Evolutionary conservation across 2,797 vertebrate genomes (phyloP).

Genomic region (Otolemur crassicaudatus): DNA sequence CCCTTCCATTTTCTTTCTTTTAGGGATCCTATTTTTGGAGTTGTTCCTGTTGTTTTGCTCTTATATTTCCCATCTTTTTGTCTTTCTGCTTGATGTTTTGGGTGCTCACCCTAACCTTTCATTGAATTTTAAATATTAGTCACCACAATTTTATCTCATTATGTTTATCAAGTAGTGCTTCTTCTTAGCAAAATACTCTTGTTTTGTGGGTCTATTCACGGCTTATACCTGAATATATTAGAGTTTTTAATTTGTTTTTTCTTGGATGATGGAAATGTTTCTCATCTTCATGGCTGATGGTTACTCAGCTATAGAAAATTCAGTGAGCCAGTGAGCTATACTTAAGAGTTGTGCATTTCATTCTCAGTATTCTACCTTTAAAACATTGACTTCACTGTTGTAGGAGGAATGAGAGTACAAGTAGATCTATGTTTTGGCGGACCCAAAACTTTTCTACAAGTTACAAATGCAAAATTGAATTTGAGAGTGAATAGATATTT

Average conservation of each 20-base stretch:
- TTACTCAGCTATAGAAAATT: neutral
- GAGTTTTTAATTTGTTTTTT: neutral
- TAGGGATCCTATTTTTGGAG: neutral
- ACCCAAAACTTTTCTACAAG: neutral
- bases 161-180: neutral
- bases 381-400: neutral
- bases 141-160: slow-evolving; percentile 24
- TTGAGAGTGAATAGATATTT: slow-evolving; percentile 27
- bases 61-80: neutral
- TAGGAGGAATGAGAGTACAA: neutral
- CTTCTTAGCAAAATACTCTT: neutral
- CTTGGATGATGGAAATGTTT: neutral
- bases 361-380: neutral
- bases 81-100: neutral
- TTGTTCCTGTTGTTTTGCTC: neutral
- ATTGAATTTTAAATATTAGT: slow-evolving; percentile 15
- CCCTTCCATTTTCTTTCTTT: neutral
- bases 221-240: neutral
- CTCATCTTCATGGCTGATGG: neutral
- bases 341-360: slow-evolving; percentile 5
- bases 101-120: neutral
- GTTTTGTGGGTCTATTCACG: neutral
- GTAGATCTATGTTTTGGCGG: neutral
- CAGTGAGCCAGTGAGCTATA: neutral
- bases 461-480: slow-evolving; percentile 9